Evolutionary conservation across 2,888 invertebrate genomes (phyloP).

Genomic region (Aporophyla lueneburgensis): DNA sequence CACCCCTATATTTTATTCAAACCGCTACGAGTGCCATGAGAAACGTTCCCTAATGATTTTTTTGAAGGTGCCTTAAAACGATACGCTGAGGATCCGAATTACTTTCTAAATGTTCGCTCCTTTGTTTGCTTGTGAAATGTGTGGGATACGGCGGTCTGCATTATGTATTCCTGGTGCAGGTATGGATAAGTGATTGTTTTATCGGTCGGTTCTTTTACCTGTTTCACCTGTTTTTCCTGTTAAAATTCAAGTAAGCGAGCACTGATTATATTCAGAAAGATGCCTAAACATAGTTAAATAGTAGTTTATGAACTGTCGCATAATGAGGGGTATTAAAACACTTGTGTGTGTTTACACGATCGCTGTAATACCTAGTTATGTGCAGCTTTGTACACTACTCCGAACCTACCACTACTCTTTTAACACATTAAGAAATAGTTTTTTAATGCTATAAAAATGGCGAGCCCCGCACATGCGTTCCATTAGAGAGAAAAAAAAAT

Average conservation of each 20-base stretch:
- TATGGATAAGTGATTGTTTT: conserved; percentile 33
- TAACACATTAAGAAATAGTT: too few relatives aligned
- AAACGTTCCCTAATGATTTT: conserved; percentile 84
- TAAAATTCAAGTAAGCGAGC: background rate
- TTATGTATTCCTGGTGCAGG: conserved; percentile 39
- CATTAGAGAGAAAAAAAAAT: too few relatives aligned
- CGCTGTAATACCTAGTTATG: too few relatives aligned
- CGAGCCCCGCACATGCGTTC: too few relatives aligned
- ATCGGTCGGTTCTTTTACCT: background rate
- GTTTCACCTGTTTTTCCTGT: background rate
- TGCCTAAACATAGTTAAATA: too few relatives aligned
- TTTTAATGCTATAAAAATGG: too few relatives aligned
- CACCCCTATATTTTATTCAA: conserved; percentile 87
- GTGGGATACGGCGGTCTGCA: conserved; percentile 19
- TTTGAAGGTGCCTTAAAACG: conserved; percentile 72
- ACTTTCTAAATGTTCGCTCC: conserved; percentile 54
- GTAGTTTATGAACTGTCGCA: too few relatives aligned
- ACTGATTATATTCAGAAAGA: background rate
- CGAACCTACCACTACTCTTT: too few relatives aligned
- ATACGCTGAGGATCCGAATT: conserved; percentile 66
- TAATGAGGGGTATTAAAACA: too few relatives aligned
- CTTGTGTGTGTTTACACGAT: too few relatives aligned
- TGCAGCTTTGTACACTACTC: too few relatives aligned
- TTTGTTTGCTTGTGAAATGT: conserved; percentile 53
- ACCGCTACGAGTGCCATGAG: conserved; percentile 79